Evolutionary conservation across 2,113 vertebrate species (phyloP).

Genomic region (Melanostigma gelatinosum): DNA sequence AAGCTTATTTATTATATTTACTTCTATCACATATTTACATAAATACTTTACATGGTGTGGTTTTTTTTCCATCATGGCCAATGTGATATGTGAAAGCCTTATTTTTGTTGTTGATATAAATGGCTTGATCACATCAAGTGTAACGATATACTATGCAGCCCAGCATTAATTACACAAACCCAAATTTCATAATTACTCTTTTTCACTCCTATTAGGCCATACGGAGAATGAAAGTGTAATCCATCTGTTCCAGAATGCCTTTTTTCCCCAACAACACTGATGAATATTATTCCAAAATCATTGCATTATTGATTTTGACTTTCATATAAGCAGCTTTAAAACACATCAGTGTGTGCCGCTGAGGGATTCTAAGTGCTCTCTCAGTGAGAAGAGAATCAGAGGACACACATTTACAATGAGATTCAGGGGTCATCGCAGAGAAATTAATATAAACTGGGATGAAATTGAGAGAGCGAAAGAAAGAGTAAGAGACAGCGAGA

Average conservation of each 20-base stretch:
- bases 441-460: slow-evolving; percentile 64
- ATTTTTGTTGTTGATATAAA: neutral
- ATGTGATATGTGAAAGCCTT: neutral
- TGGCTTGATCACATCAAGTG: neutral
- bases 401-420: slow-evolving; percentile 43
- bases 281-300: slow-evolving; percentile 24
- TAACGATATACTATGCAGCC: neutral
- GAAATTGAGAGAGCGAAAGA: slow-evolving; percentile 58
- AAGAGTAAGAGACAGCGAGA: slow-evolving; percentile 36
- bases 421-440: slow-evolving; percentile 62
- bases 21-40: neutral
- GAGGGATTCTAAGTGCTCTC: slow-evolving; percentile 23
- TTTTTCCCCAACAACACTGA: slow-evolving; percentile 16
- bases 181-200: neutral
- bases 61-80: neutral
- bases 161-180: neutral
- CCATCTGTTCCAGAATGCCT: slow-evolving; percentile 3
- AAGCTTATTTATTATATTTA: neutral
- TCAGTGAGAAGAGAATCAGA: slow-evolving; percentile 36
- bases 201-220: neutral
- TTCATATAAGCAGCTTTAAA: slow-evolving; percentile 48
- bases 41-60: neutral
- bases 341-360: slow-evolving; percentile 13
- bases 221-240: slow-evolving; percentile 37
- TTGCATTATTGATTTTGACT: slow-evolving; percentile 54